phyloP scores from a whole-genome alignment of 1,140 invertebrate genomes.

The Trichogramma pretiosum region DNA sequence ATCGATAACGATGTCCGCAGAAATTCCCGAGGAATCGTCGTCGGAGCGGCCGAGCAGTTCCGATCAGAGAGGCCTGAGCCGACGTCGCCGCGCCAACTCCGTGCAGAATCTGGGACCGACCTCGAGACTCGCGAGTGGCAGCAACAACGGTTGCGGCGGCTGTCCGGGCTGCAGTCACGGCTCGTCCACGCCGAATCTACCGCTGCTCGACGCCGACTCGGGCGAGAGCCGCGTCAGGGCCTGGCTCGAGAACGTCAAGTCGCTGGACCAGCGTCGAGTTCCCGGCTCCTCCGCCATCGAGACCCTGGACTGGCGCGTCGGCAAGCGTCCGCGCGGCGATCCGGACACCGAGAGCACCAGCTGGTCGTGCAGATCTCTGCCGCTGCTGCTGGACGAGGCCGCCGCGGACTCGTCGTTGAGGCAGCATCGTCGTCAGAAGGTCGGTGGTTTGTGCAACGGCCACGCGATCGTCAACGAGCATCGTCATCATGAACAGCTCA shows the following conservation, averaged over 20 bases:
- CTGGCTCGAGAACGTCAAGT: constrained; percentile 67
- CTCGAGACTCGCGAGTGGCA: constrained; percentile 22
- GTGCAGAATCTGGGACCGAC: background rate
- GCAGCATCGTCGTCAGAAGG: background rate
- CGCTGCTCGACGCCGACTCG: constrained; percentile 22
- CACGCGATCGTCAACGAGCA: constrained; percentile 14
- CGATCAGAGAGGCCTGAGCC: constrained; percentile 24
- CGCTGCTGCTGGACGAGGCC: no score
- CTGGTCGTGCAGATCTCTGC: constrained; percentile 9
- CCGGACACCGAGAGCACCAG: constrained; percentile 4
- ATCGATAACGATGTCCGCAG: constrained; percentile 15
- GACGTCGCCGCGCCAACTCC: background rate
- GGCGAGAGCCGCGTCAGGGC: constrained; percentile 66
- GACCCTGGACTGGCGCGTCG: no score
- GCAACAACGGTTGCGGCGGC: constrained; percentile 47
- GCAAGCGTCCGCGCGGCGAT: no score
- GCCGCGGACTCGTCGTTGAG: constrained; percentile 2
- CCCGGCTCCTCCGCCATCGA: no score
- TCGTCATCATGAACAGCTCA: no score
- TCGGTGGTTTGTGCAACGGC: background rate
- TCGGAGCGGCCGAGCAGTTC: constrained; percentile 26
- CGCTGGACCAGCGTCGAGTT: constrained; percentile 26
- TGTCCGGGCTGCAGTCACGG: constrained; percentile 54
- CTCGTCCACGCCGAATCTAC: constrained; percentile 20
- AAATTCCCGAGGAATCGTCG: constrained; percentile 65